Conservation (phyloP, 1,140 invertebrate species). For the Dendroctonus ponderosae region DNA sequence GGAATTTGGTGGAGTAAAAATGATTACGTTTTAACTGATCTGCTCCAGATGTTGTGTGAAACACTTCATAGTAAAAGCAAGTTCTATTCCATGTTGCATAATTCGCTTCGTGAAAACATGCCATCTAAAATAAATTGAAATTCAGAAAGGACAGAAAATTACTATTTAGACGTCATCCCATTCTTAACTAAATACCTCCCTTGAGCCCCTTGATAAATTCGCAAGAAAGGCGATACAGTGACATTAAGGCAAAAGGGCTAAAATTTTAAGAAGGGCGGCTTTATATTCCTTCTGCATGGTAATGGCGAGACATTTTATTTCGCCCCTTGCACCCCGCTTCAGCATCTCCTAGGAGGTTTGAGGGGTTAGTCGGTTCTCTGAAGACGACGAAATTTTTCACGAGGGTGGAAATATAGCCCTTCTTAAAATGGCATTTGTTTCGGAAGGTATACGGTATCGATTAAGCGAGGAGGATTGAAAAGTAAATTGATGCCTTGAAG, state of each 20-base stretch:
- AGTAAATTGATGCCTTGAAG: too few relatives aligned
- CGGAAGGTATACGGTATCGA: conserved; percentile 7
- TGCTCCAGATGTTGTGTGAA: too few relatives aligned
- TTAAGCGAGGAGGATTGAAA: background rate
- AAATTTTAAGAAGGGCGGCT: conserved; percentile 41
- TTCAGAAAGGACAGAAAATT: background rate
- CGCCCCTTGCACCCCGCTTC: conserved; percentile 4
- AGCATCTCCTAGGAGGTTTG: background rate
- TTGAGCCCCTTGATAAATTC: conserved; percentile 42
- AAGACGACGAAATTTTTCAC: conserved; percentile 21
- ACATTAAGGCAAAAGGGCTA: conserved; percentile 45
- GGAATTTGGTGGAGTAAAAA: too few relatives aligned
- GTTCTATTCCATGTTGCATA: too few relatives aligned
- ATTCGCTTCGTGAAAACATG: too few relatives aligned
- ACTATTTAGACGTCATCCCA: conserved; percentile 15
- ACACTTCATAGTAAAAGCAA: too few relatives aligned
- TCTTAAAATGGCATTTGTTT: conserved; percentile 20
- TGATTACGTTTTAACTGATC: too few relatives aligned
- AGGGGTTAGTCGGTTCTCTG: conserved; percentile 3
- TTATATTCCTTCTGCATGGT: conserved; percentile 31
- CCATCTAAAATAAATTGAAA: too few relatives aligned
- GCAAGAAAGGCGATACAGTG: conserved; percentile 48
- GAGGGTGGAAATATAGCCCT: conserved; percentile 21
- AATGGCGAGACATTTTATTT: conserved; percentile 34
- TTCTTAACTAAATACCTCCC: conserved; percentile 43